A percentile compares a stretch with the other conserved stretches of the same genome.
These are phyloP conservation scores for Zophobas atratus DNA, from an alignment of 1,140 invertebrate species.

Conservation along the genomic window DNA sequence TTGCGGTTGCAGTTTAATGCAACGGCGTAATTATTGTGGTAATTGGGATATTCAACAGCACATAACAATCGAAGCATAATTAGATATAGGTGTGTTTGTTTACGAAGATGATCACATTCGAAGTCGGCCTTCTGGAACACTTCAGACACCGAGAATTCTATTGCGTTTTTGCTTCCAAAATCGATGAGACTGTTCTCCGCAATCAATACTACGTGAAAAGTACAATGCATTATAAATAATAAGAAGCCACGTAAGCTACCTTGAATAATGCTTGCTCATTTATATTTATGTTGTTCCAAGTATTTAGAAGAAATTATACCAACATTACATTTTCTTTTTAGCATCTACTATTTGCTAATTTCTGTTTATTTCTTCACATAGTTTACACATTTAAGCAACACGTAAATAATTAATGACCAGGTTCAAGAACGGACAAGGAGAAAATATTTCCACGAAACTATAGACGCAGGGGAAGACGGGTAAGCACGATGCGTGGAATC, in stretches of 20 bases:
- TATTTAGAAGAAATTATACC: constrained; percentile 11
- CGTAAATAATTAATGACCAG: no score
- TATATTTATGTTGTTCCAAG: constrained; percentile 25
- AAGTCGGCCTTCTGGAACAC: constrained; percentile 15
- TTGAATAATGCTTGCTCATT: constrained; percentile 33
- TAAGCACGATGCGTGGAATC: no score
- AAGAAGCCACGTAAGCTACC: constrained; percentile 30
- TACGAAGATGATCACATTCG: constrained; percentile 13
- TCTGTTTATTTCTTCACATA: background rate
- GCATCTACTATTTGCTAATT: background rate
- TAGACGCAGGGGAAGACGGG: no score
- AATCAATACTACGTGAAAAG: background rate
- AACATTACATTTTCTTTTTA: background rate
- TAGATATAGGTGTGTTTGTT: constrained; percentile 39
- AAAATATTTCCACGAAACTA: no score
- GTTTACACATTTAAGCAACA: no score
- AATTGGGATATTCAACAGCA: constrained; percentile 32
- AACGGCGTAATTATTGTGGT: constrained; percentile 1
- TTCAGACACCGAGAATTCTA: background rate
- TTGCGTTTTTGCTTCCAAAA: background rate
- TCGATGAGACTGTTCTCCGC: no score
- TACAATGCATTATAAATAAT: constrained; percentile 21
- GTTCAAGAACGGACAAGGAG: no score
- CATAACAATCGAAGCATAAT: constrained; percentile 28
- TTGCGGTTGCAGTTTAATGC: background rate